Conservation (phyloP, 2,113 vertebrate genomes). For the Xiphophorus hellerii region DNA sequence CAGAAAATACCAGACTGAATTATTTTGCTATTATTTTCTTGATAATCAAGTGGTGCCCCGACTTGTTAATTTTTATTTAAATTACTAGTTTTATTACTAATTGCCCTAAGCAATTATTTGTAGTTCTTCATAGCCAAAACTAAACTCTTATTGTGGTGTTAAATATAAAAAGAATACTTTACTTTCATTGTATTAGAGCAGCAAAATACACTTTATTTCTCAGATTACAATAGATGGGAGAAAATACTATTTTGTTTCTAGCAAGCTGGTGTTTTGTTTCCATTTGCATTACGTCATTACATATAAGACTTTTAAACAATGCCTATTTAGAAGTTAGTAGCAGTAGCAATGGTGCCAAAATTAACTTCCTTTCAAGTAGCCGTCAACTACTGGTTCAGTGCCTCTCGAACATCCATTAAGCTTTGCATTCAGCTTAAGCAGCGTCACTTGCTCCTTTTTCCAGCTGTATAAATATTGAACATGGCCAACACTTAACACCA, state of each 20-base stretch:
- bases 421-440: neutral
- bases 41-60: too few species aligned
- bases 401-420: neutral
- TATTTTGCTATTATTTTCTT: too few species aligned
- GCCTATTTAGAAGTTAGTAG: neutral
- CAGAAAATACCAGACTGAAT: too few species aligned
- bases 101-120: too few species aligned
- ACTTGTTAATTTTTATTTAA: too few species aligned
- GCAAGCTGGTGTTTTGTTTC: neutral
- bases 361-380: neutral
- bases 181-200: neutral
- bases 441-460: slow-evolving; percentile 10
- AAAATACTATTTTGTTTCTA: neutral
- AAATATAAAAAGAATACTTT: neutral
- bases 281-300: neutral
- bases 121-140: too few species aligned
- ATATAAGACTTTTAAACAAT: neutral
- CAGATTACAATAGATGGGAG: neutral
- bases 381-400: slow-evolving; percentile 2
- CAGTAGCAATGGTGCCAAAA: neutral
- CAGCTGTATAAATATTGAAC: slow-evolving; percentile 19
- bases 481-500: slow-evolving; percentile 7
- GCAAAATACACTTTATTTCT: neutral
- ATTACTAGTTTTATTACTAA: too few species aligned
- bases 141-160: neutral